Conservation (phyloP, 1,140 invertebrate genomes). For the Drosophila rhopaloa region DNA sequence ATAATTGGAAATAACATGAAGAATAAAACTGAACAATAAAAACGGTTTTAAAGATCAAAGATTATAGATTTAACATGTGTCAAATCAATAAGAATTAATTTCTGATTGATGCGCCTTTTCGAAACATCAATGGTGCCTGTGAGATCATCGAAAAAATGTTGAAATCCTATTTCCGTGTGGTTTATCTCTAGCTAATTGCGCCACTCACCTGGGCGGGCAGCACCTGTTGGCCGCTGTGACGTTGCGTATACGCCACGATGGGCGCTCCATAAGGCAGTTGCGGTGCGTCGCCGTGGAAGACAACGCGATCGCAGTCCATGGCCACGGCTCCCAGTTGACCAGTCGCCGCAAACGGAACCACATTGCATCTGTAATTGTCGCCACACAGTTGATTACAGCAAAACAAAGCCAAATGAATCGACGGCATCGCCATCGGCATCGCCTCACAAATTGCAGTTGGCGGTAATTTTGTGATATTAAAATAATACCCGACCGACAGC, state of each 20-base stretch:
- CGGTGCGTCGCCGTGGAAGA: conserved; percentile 91
- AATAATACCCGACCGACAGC: conserved; percentile 56
- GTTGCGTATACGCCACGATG: conserved; percentile 91
- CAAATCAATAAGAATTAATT: background rate
- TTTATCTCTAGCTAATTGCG: background rate
- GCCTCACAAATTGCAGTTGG: conserved; percentile 32
- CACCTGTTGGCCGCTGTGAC: conserved; percentile 91
- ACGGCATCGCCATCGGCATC: too few species aligned
- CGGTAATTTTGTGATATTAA: conserved; percentile 69
- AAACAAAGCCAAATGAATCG: conserved; percentile 43
- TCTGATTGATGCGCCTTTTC: background rate
- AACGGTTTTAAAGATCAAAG: background rate
- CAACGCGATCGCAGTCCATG: conserved; percentile 92
- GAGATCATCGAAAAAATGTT: conserved; percentile 4
- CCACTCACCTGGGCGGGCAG: conserved; percentile 89
- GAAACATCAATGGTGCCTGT: background rate
- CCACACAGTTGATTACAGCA: conserved; percentile 58
- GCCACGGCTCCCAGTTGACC: conserved; percentile 83
- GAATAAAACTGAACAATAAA: too few species aligned
- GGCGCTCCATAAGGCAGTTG: conserved; percentile 90
- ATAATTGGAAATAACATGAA: too few species aligned
- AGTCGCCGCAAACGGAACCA: conserved; percentile 82
- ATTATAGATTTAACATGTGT: background rate
- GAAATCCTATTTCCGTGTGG: background rate
- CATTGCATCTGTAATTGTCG: conserved; percentile 83